Conservation (phyloP, 2,113 vertebrate genomes). For the Centropus unirufus region DNA sequence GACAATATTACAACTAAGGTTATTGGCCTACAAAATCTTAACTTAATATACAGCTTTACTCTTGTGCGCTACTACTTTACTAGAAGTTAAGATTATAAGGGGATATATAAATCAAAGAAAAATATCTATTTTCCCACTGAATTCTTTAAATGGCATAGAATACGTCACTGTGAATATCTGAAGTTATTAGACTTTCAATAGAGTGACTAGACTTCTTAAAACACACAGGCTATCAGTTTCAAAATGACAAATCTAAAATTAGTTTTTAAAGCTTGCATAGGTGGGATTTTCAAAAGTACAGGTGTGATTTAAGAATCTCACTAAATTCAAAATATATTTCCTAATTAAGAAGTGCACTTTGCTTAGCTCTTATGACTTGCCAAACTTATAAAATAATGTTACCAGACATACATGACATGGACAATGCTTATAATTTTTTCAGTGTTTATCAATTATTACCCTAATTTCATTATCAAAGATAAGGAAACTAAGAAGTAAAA, state of each 20-base stretch:
- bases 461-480: no score
- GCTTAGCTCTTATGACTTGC: background rate
- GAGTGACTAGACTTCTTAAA: background rate
- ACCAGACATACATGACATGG: background rate
- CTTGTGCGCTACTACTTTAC: background rate
- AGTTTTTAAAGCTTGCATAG: background rate
- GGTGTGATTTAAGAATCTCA: background rate
- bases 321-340: background rate
- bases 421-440: background rate
- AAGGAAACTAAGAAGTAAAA: background rate
- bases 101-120: background rate
- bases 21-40: background rate
- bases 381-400: background rate
- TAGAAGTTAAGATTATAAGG: background rate
- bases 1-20: background rate
- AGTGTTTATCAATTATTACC: no score
- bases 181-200: conserved; percentile 9
- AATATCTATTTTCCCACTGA: background rate
- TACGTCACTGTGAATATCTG: background rate
- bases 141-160: background rate
- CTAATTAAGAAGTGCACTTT: background rate
- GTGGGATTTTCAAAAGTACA: background rate
- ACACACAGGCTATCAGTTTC: background rate
- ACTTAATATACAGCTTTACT: background rate
- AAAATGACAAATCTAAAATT: conserved; percentile 16